Evolutionary conservation across 2,113 vertebrate species (phyloP), one percentile per base, ranked within the genome.

Genomic region (Lonchura striata): DNA sequence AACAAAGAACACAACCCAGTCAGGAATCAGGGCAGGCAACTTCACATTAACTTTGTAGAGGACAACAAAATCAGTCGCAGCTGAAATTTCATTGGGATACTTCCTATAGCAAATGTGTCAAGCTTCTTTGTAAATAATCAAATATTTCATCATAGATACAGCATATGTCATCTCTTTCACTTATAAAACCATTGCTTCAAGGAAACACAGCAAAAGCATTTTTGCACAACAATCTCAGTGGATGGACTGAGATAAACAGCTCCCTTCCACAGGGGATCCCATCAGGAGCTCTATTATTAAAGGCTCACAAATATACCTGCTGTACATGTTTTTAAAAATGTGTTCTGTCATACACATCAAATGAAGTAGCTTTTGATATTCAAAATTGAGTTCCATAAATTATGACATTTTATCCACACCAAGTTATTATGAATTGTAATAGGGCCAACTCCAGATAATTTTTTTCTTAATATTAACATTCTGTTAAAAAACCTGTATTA

Each of bases 151-250:
- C 69, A 46, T 2, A 68, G 41, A 78, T 46, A 59, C 0, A 66
- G 21, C 37, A 24, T 25, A 79, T 11, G 23, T 21, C 9, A 83
- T 69, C 60, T 92, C 23, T 59, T 82, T 72, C 68, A 71, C 31
- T 66, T 81, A 42, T 24, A 84, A 94, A 92, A 28, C 33, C 60
- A 70, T 5, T 59, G 75, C 85, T 94, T 88, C 41, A 75, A 88
- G 76, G 44, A 60, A 93, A 90, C 23, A 28, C 79, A 78, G 46
- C 64, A 81, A 75, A 95, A 86, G 79, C 68, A 93, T 86, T 96
- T 64, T n/a, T 88, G 47, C 52, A 64, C 75, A 66, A 60, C 64
- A 78, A 56, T 52, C 15, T n/a, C 86, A 74, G 49, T 49, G 68
- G 94, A 92, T 33, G 41, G 71, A 68, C 37, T 68, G 39, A 84